Conservation (phyloP, 2,113 vertebrate species). For the Sebastes schlegelii region DNA sequence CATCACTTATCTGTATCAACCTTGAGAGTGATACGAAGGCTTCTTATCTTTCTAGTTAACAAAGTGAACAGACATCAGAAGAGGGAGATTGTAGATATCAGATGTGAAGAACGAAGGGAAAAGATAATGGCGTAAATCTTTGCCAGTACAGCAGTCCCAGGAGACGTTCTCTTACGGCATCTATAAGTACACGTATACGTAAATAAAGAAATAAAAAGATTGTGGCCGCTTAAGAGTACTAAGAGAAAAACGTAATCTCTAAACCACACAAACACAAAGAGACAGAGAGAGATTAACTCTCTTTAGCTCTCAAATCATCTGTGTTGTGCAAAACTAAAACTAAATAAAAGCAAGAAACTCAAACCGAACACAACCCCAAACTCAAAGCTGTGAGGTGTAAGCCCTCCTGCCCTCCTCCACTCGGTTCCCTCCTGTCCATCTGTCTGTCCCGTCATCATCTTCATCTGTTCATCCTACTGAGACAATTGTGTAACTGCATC, state of each 20-base stretch:
- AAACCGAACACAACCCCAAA: slow-evolving; percentile 8
- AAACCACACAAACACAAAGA: slow-evolving; percentile 36
- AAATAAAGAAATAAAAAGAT: slow-evolving; percentile 14
- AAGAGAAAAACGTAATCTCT: slow-evolving; percentile 33
- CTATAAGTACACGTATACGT: background rate
- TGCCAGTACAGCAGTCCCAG: background rate
- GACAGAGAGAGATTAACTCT: slow-evolving; percentile 39
- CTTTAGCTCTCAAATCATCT: slow-evolving; percentile 37
- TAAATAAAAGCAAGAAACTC: slow-evolving; percentile 32
- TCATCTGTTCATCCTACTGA: slow-evolving; percentile 45
- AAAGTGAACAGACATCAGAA: slow-evolving; percentile 37
- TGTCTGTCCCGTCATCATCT: slow-evolving; percentile 29
- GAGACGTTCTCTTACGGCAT: background rate
- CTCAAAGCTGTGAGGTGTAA: slow-evolving; percentile 14
- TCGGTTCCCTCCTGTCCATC: slow-evolving; percentile 43
- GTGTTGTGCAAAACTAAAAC: slow-evolving; percentile 27
- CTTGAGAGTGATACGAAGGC: slow-evolving; percentile 22
- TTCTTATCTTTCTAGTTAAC: slow-evolving; percentile 22
- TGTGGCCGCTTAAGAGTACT: background rate
- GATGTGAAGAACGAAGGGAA: slow-evolving; percentile 1
- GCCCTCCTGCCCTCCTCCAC: background rate
- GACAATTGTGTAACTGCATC: slow-evolving; percentile 21
- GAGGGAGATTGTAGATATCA: background rate
- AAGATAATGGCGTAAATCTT: background rate
- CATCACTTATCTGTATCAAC: slow-evolving; percentile 34